Conservation (phyloP, 2,888 invertebrate genomes). For the Meghimatium bilineatum region DNA sequence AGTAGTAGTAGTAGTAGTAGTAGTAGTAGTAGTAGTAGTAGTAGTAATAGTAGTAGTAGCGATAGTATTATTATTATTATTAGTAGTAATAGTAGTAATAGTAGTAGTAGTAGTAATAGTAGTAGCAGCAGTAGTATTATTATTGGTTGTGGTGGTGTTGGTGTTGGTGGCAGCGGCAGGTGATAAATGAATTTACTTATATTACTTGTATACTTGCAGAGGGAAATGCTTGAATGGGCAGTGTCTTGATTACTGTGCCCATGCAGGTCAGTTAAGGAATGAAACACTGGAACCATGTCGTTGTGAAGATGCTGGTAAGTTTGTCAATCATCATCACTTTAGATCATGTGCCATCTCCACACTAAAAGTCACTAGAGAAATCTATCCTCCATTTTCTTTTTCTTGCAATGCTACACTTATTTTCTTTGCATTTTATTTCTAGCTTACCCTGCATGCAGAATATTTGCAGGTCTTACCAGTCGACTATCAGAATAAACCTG, state of each 20-base stretch:
- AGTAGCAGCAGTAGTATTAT: slow-evolving; percentile 35
- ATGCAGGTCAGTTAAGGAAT: slow-evolving; percentile 73
- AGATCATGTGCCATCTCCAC: too few relatives aligned
- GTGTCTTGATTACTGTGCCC: slow-evolving; percentile 96
- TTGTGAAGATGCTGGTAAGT: slow-evolving; percentile 88
- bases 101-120: slow-evolving; percentile 3
- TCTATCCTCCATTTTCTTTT: too few relatives aligned
- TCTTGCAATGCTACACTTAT: too few relatives aligned
- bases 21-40: slow-evolving; percentile 28
- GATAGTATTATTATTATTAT: slow-evolving; percentile 30
- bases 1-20: slow-evolving; percentile 29
- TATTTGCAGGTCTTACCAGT: too few relatives aligned
- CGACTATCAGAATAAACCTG: too few relatives aligned
- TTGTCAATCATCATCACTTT: background rate
- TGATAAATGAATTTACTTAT: too few relatives aligned
- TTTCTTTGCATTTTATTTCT: too few relatives aligned
- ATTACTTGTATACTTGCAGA: slow-evolving; percentile 55
- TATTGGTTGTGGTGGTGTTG: slow-evolving; percentile 18
- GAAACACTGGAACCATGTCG: slow-evolving; percentile 90
- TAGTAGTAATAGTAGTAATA: slow-evolving; percentile 33
- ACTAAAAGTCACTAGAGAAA: too few relatives aligned
- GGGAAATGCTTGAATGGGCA: slow-evolving; percentile 93
- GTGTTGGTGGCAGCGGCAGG: slow-evolving; percentile 29
- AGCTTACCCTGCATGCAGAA: too few relatives aligned
- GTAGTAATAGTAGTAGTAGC: slow-evolving; percentile 32